phyloP scores from a whole-genome alignment of 2,797 vertebrate species.

The Aselliscus stoliczkanus region DNA sequence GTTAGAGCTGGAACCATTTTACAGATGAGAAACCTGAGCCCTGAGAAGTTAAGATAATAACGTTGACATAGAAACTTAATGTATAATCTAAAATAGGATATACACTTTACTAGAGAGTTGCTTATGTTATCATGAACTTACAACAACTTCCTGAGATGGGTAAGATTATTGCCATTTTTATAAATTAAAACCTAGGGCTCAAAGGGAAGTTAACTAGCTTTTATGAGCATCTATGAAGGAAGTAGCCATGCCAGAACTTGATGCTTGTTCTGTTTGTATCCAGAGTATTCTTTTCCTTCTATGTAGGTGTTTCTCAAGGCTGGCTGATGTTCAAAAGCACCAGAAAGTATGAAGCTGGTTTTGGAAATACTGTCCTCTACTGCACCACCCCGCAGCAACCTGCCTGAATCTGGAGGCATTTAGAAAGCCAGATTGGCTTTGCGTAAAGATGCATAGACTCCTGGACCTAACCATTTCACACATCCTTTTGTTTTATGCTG shows the following conservation, averaged over 20 bases:
- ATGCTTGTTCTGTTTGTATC: background rate
- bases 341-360: background rate
- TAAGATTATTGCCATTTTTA: background rate
- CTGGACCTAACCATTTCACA: background rate
- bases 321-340: background rate
- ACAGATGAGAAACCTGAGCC: background rate
- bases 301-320: background rate
- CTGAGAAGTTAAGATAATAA: background rate
- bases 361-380: background rate
- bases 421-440: background rate
- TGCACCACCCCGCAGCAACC: too few relatives aligned
- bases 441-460: background rate
- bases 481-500: background rate
- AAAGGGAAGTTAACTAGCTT: background rate
- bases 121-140: background rate
- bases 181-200: background rate
- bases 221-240: background rate
- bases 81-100: background rate
- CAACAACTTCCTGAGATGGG: background rate
- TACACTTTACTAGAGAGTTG: background rate
- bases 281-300: background rate
- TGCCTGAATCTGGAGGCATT: background rate
- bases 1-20: background rate
- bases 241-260: background rate
- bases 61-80: background rate